phyloP scores from a whole-genome alignment of 2,113 vertebrate genomes.

The Hyaena hyaena region DNA sequence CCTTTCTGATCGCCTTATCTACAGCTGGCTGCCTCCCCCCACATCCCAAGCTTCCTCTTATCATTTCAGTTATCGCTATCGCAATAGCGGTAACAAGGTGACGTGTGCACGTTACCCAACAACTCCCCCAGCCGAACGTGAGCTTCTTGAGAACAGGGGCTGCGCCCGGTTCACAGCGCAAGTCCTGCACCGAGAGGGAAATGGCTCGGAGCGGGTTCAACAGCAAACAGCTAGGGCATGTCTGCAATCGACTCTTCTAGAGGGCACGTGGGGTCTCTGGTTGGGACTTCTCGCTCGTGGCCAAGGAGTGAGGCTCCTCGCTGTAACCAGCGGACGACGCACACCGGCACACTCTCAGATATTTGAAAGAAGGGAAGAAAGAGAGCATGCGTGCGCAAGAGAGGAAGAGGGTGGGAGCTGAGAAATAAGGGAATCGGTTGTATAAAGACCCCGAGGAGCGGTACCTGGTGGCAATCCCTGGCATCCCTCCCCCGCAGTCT shows the following conservation, averaged over 20 bases:
- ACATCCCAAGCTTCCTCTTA: neutral
- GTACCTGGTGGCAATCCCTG: too few relatives aligned
- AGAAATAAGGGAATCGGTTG: neutral
- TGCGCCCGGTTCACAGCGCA: neutral
- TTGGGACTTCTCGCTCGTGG: neutral
- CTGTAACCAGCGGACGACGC: neutral
- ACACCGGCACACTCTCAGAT: neutral
- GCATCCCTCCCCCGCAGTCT: neutral
- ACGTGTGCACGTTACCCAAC: neutral
- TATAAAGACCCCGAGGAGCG: neutral
- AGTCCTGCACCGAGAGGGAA: neutral
- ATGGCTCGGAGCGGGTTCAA: neutral
- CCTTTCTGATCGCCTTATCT: neutral
- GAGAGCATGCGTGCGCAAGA: neutral
- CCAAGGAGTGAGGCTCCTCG: neutral
- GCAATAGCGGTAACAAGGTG: too few relatives aligned
- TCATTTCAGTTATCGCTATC: neutral
- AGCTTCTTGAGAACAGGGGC: neutral
- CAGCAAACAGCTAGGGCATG: accelerated
- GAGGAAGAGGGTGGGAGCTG: too few relatives aligned
- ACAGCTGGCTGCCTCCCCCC: neutral
- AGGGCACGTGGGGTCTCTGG: neutral
- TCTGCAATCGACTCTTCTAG: neutral
- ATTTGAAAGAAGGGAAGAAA: neutral
- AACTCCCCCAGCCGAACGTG: neutral